A percentile compares a stretch with the other conserved stretches of the same genome.
Conservation (phyloP, 2,113 vertebrate species). For the Ciconia stormi region DNA sequence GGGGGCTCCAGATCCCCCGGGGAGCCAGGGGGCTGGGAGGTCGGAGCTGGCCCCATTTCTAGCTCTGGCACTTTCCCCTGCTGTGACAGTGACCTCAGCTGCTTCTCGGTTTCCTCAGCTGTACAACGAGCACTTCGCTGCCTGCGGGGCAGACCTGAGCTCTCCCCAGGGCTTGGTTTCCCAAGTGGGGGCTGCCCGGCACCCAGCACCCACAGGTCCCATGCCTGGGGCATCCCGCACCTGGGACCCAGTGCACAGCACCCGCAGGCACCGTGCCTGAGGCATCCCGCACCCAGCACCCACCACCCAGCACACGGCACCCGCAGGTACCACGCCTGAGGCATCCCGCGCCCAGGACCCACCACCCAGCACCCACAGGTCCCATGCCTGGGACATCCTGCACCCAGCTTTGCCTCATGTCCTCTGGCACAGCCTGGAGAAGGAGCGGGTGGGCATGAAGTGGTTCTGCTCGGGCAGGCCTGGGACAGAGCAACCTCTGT, state of each 20-base stretch:
- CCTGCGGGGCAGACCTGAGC: not conserved
- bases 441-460: not conserved
- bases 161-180: not conserved
- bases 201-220: not conserved
- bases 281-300: not conserved
- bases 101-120: not conserved
- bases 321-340: not conserved
- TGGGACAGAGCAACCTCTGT: not conserved
- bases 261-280: not conserved
- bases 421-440: not conserved
- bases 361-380: not conserved
- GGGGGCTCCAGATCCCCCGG: not conserved
- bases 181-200: not conserved
- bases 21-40: not conserved
- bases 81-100: not conserved
- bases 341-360: not conserved
- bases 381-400: not conserved
- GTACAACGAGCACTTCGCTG: not conserved
- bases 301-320: not conserved
- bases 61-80: not conserved
- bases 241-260: not conserved
- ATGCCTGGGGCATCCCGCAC: not conserved
- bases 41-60: not conserved
- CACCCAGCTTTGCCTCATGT: not conserved
- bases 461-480: not conserved